phyloP scores from a whole-genome alignment of 2,113 vertebrate species.

The Perca fluviatilis region DNA sequence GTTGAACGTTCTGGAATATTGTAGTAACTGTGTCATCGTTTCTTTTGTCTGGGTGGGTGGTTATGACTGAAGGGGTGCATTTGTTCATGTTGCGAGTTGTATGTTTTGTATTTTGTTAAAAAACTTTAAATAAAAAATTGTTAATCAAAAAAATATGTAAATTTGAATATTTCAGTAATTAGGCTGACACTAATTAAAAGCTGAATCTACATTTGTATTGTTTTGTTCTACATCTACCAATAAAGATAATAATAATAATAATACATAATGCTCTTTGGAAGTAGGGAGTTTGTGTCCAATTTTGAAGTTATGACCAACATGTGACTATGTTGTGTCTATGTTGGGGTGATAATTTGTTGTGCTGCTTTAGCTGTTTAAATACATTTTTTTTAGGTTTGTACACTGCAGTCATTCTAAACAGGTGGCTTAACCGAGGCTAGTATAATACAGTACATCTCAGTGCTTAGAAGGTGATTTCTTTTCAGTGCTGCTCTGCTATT shows the following conservation, averaged over 20 bases:
- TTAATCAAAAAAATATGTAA: too few species aligned
- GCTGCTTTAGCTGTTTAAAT: conserved; percentile 5
- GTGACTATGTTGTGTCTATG: neutral
- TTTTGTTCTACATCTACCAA: neutral
- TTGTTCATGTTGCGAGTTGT: too few species aligned
- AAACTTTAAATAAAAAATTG: too few species aligned
- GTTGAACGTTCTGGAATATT: too few species aligned
- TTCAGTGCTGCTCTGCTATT: neutral
- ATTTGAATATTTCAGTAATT: too few species aligned
- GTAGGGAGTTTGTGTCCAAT: neutral
- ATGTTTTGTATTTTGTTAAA: too few species aligned
- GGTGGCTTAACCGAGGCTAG: neutral
- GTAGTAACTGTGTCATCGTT: too few species aligned
- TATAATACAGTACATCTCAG: neutral
- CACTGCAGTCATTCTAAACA: neutral
- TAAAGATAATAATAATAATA: neutral
- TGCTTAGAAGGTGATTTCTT: neutral
- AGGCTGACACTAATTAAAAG: too few species aligned
- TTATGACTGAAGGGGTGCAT: too few species aligned
- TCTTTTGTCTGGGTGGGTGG: too few species aligned
- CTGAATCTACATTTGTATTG: neutral
- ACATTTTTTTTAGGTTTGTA: neutral
- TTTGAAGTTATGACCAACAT: neutral
- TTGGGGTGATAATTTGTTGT: neutral
- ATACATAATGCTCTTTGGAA: neutral